Evolutionary conservation across 2,888 invertebrate species (phyloP), one percentile per base, ranked within the genome.

Genomic region (Arctia plantaginis): DNA sequence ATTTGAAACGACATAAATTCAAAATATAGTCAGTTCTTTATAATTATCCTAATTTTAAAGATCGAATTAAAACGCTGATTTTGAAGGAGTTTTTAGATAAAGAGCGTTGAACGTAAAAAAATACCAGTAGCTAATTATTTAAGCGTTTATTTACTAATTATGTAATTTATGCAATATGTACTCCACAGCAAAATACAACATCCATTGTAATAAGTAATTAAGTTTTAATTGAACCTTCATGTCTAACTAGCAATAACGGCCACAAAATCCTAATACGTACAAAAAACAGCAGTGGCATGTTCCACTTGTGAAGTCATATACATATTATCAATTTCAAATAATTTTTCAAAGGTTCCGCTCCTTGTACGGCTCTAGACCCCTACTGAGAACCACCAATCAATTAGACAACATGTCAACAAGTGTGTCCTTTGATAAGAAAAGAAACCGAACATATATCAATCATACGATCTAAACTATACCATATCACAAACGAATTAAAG

Each of bases 321-420:
- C 92, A 93, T 93, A 93, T 94, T 94, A 95, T 95, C 93, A 95
- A 94, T 95, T 95, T 95, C 90, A 89, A 91, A 95, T 94, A 93
- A 95, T 93, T 93, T 92, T 91, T 89, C 93, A 95, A 95, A 95
- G 94, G 89, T 83, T 89, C 95, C 95, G 95, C 93, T 90, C 87
- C 90, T 89, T 90, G 91, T 93, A 92, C 87, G 88, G 86, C 93
- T 90, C 90, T 90, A 92, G 92, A 92, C 93, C 94, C 95, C 95
- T 92, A 89, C 94, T 86, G 95, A 86, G 95, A 93, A 93, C 92
- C 93, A 93, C 95, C 95, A 92, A 95, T 95, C 95, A 95, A 95
- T 95, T 95, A 95, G 95, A 95, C 93, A 95, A 95, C 95, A 94
- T 95, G 95, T 95, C 95, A 95, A 95, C 95, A 95, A 95, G 94